A percentile compares a stretch with the other conserved stretches of the same genome.
Conservation (phyloP, 2,113 vertebrate genomes). For the Oenanthe oenanthe region DNA sequence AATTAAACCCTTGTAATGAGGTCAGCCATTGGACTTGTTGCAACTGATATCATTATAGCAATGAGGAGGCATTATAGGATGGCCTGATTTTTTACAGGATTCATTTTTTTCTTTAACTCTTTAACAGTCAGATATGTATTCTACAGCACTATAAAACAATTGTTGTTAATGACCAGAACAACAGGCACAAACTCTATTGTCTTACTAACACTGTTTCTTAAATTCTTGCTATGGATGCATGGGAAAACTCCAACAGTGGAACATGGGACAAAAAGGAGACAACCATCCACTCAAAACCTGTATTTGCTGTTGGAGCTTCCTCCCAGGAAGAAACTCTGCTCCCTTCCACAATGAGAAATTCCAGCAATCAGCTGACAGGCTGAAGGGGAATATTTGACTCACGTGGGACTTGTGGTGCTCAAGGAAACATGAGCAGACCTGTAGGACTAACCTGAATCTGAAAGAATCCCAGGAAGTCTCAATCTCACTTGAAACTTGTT, state of each 20-base stretch:
- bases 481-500: background rate
- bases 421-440: background rate
- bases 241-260: background rate
- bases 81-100: constrained; percentile 82
- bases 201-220: background rate
- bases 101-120: constrained; percentile 82
- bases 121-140: constrained; percentile 61
- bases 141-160: background rate
- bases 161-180: background rate
- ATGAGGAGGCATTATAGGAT: constrained; percentile 86
- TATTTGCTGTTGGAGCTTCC: background rate
- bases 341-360: background rate
- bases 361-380: background rate
- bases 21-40: constrained; percentile 97
- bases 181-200: background rate
- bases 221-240: background rate
- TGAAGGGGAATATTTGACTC: background rate
- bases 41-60: constrained; percentile 96
- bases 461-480: background rate
- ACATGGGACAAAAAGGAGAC: background rate
- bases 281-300: background rate
- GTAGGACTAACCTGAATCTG: background rate
- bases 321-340: background rate
- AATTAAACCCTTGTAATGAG: constrained; percentile 99
- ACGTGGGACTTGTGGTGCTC: background rate